Base-by-base conservation (phyloP, 2,888 invertebrate species). In the Euzetes globulus region DNA sequence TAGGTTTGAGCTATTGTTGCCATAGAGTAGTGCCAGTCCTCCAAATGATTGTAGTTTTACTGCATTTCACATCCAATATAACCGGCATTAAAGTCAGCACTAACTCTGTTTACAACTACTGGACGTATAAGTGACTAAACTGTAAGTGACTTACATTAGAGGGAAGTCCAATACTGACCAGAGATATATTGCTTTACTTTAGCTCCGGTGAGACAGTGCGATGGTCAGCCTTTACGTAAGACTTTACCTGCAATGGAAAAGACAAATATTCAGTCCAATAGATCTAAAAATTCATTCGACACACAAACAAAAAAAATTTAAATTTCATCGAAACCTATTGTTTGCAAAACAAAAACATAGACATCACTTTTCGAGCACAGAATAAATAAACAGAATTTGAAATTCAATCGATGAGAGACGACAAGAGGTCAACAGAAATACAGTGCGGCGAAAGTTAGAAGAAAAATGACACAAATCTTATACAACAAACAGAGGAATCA, bases 1-100 rank as follows among this genome's bases (percentile, higher is more conserved):
- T 68, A 68, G 68, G 68, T 68, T 68, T 68, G 9, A 22, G 41
- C 68, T 37, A 68, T 68, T 37, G 68, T 41, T 41, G 41, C 41
- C 41, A 15, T 15, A 68, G n/a, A 41, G 11, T 17, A 17, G 60
- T 17, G 17, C 33, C 29, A 29, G 60, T 29, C 25, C 29, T 33
- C 27, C 27, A 60, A 60, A 60, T 60, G 60, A 60, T 60, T 60
- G 60, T n/a, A 60, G 60, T 60, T 60, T 60, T 60, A 60, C 60
- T 60, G 17, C 60, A 22, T 60, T 41, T 60, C 60, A 22, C 60
- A 60, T 60, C 60, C 60, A 60, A 60, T 60, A 60, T 60, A 60
- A 60, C 33, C 15, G 60, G 33, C 60, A 60, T 60, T 60, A 60
- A 22, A 60, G 15, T 60, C 60, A 60, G 33, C 29, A 33, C 60